Percentiles rank a stretch among this genome's conserved stretches.
phyloP scores from a whole-genome alignment of 2,113 vertebrate genomes.

The Butorides virescens region DNA sequence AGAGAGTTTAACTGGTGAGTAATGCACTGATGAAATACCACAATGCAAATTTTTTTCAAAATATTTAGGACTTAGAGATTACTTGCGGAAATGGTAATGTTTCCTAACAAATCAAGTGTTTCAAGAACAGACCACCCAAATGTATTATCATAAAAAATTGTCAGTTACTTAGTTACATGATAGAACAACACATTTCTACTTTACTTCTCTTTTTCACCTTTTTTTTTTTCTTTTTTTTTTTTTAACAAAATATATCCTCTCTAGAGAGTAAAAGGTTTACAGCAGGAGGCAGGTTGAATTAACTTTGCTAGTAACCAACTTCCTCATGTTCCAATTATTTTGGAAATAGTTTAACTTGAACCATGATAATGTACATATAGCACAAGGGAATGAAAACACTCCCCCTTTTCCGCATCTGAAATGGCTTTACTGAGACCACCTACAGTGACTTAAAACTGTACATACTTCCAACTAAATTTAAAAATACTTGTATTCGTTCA shows the following conservation, averaged over 20 bases:
- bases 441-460: conserved; percentile 51
- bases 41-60: conserved; percentile 72
- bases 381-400: conserved; percentile 61
- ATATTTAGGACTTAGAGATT: conserved; percentile 76
- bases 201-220: conserved; percentile 36
- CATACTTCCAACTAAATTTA: not conserved
- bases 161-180: conserved; percentile 72
- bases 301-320: conserved; percentile 60
- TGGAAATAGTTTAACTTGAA: conserved; percentile 62
- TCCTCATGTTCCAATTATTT: conserved; percentile 67
- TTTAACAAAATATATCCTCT: conserved; percentile 59
- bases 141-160: conserved; percentile 76
- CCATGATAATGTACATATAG: conserved; percentile 58
- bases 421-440: conserved; percentile 70
- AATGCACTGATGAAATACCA: conserved; percentile 68
- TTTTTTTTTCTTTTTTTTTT: conserved; percentile 12
- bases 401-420: conserved; percentile 46
- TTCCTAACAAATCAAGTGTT: conserved; percentile 77
- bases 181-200: conserved; percentile 64
- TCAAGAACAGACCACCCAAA: conserved; percentile 77
- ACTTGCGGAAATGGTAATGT: conserved; percentile 73
- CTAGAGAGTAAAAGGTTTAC: conserved; percentile 59
- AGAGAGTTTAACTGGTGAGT: conserved; percentile 72
- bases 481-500: not conserved
- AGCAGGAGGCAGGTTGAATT: conserved; percentile 39